Conservation (phyloP, 2,113 vertebrate genomes). For the Sardina pilchardus region DNA sequence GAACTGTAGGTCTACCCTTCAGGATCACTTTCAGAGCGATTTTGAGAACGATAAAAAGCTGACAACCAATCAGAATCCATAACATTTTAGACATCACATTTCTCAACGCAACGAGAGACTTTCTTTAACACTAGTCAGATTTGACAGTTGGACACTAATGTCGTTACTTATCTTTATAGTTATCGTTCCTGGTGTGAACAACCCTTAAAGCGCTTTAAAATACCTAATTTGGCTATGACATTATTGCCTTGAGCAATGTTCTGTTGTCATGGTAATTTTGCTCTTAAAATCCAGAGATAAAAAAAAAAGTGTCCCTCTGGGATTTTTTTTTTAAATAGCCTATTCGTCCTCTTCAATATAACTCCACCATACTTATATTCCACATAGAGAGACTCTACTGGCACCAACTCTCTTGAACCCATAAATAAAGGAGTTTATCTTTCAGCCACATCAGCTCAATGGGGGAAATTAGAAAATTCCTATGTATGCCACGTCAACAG, state of each 20-base stretch:
- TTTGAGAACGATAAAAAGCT: no score
- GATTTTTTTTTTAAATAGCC: neutral
- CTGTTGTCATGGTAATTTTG: constrained; percentile 17
- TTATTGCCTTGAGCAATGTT: neutral
- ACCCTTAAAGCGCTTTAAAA: neutral
- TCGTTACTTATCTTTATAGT: no score
- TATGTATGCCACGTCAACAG: neutral
- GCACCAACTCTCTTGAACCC: neutral
- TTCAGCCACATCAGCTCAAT: neutral
- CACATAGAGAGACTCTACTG: neutral
- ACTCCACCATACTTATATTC: neutral
- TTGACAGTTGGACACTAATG: no score
- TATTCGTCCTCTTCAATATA: neutral
- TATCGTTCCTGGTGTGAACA: no score
- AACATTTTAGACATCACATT: no score
- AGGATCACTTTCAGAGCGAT: no score
- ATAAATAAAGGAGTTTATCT: neutral
- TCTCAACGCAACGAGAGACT: no score
- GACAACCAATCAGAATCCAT: no score
- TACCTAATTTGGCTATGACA: neutral
- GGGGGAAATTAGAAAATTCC: neutral
- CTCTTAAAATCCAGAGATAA: constrained; percentile 7
- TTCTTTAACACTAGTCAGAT: no score
- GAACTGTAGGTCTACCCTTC: no score
- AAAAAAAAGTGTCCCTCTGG: neutral